phyloP scores from a whole-genome alignment of 2,888 invertebrate genomes.

The Tridacna crocea region DNA sequence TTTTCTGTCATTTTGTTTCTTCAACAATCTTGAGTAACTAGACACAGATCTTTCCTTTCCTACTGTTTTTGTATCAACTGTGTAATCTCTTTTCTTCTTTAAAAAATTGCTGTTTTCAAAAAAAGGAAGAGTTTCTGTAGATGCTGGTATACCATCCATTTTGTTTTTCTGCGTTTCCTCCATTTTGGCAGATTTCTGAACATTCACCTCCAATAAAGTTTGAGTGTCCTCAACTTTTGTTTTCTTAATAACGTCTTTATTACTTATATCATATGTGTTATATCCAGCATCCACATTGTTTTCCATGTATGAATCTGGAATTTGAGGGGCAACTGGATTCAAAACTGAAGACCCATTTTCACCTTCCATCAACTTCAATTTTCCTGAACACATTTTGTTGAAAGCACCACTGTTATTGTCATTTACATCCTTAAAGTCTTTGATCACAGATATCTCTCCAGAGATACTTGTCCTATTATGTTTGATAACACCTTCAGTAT shows the following conservation, averaged over 20 bases:
- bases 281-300: not conserved
- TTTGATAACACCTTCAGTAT: not conserved
- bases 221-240: not conserved
- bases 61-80: not conserved
- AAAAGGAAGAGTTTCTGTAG: slow-evolving; percentile 69
- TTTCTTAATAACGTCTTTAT: not conserved
- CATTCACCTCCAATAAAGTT: not conserved
- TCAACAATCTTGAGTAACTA: not conserved
- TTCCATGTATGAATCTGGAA: not conserved
- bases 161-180: not conserved
- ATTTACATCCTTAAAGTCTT: too few species aligned
- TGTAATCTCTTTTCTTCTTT: slow-evolving; percentile 47
- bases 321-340: not conserved
- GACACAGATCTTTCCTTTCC: not conserved
- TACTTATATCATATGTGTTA: not conserved
- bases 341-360: too few species aligned
- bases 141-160: not conserved
- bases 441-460: not conserved
- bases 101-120: slow-evolving; percentile 67
- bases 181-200: not conserved
- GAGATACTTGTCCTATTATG: not conserved
- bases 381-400: too few species aligned
- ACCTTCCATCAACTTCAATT: too few species aligned
- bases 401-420: too few species aligned
- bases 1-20: not conserved